These are phyloP conservation scores for Lochmaea capreae DNA, from an alignment of 2,888 invertebrate genomes.

Conservation along the genomic window DNA sequence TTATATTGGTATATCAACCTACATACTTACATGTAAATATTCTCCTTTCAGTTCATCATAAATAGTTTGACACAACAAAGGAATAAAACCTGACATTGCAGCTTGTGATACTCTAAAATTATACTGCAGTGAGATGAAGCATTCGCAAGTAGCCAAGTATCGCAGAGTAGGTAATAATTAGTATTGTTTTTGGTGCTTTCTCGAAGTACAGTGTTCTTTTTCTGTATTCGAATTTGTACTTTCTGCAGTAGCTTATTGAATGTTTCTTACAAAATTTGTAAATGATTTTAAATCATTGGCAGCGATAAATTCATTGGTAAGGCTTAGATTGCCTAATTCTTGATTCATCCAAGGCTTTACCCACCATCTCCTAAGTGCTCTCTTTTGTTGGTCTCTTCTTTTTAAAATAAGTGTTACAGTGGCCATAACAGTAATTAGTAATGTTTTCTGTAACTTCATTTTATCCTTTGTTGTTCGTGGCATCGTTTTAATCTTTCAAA, in stretches of 20 bases:
- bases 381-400: no score
- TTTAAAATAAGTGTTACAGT: no score
- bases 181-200: slow-evolving; percentile 10
- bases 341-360: background rate
- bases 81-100: slow-evolving; percentile 7
- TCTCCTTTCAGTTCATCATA: slow-evolving; percentile 23
- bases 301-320: slow-evolving; percentile 7
- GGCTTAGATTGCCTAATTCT: slow-evolving; percentile 4
- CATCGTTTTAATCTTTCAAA: no score
- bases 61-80: slow-evolving; percentile 17
- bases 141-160: background rate
- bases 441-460: no score
- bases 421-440: no score
- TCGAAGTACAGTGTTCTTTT: slow-evolving; percentile 10
- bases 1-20: no score
- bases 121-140: no score
- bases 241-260: background rate
- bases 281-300: background rate
- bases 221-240: slow-evolving; percentile 15
- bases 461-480: no score
- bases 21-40: background rate
- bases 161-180: slow-evolving; percentile 15
- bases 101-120: no score
- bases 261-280: background rate
- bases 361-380: no score